Base-by-base conservation (phyloP, 2,888 invertebrate genomes). In the Drosophila ochracea region DNA sequence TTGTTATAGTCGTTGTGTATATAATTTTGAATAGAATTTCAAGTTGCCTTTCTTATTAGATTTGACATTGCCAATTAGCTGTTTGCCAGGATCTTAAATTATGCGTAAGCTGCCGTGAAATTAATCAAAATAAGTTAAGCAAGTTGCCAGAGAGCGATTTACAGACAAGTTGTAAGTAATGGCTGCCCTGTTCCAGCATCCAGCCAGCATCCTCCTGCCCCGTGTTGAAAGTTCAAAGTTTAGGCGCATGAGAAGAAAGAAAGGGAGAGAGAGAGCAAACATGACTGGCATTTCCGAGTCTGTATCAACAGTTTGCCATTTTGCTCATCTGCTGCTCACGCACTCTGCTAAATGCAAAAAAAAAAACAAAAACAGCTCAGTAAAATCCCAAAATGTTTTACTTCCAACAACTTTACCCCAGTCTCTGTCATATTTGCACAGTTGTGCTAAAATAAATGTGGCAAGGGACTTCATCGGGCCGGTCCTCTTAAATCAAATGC, bases 301-400 rank as follows among this genome's bases (percentile, higher is more conserved):
- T 67, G 74, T 78, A 85, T 90, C 85, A 90, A 88, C 90, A 90
- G 90, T 78, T 88, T 86, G 85, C 78, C 90, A 78, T 79, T 47
- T 77, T 73, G 68, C 58, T 68, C 69, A 54, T 49, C 60, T 60
- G 25, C 61, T 39, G 59, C 60, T 55, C 43, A 50, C 65, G 62
- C 52, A 57, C 49, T 54, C 57, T 63, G 68, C 35, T 76, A 80
- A 88, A 82, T 73, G 72, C 72, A 75, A 60, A 66, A 41, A 66
- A 41, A 68, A n/a, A 10, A 67, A 37, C 61, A 30, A 41, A 67
- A 68, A 30, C 63, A 52, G 64, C 76, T 70, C 65, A 47, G 59
- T 33, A 64, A 73, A 71, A 72, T 77, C 37, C 28, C 58, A 55
- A 68, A 57, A 28, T 66, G 16, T 49, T 57, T 25, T 39, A 16